Base-by-base conservation (phyloP, 2,888 invertebrate genomes). In the Mystacides longicornis region DNA sequence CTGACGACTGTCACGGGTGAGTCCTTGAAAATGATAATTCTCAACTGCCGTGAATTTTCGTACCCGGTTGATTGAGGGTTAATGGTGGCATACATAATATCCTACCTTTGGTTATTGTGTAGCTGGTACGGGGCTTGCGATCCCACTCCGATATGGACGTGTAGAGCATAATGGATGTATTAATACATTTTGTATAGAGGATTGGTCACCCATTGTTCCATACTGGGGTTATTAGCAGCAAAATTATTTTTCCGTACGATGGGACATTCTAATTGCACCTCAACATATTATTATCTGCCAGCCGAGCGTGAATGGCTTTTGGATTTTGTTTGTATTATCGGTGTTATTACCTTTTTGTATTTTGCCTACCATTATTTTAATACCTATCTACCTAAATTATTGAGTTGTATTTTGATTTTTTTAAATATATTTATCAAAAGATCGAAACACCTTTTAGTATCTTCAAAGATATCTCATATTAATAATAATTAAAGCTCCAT, bases 191-290 rank as follows among this genome's bases (percentile, higher is more conserved):
- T 27, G 27, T 27, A 27, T 27, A 5, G 48, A 42, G 52, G 52
- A 48, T 43, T 20, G 43, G 52, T 51, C 50, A 16, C 23, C 58
- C 58, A 58, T 60, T 58, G 58, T 58, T 60, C 58, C 49, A 16
- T 11, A 27, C 27, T 27, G 37, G 11, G 49, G 54, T 46, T 46
- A 46, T 46, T 46, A 46, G 20, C 20, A 16, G 33, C 52, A 54
- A 56, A 46, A 60, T 60, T 58, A 60, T 60, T 58, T 60, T 60
- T 60, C 58, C 60, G 53, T 51, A 31, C 55, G 54, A 58, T 19
- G 56, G 52, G 56, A 42, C 60, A 31, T 51, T 56, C 60, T 60
- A 60, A 60, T 60, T 60, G 60, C 58, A 50, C 49, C 56, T 53
- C 5, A 27, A 7, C 11, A 27, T 27, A 27, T 27, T 27, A 60